Base-by-base conservation (phyloP, 2,888 invertebrate genomes). In the Epistrophella euchroma region DNA sequence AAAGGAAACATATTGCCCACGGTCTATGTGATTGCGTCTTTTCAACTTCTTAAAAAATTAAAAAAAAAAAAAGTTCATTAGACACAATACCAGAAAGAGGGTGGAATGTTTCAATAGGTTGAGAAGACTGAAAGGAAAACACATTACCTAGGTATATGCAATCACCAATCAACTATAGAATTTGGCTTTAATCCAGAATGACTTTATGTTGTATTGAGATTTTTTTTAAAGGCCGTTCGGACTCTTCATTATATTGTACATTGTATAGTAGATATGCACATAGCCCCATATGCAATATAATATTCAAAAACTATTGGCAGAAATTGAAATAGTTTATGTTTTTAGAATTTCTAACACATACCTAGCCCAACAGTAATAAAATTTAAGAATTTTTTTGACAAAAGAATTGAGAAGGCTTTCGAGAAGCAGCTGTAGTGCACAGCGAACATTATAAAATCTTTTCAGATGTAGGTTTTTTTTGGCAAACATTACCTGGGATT, bases 101-200 rank as follows among this genome's bases (percentile, higher is more conserved):
- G 55, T 50, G 50, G 37, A 47, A 56, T 11, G 22, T 28, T 64
- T 17, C 43, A 64, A 64, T 17, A 19, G 56, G 19, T 22, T 11
- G 37, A 56, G n/a, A 40, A 28, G 19, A 56, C 13, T 22, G 22
- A 68, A 75, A 56, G 22, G 9, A 47, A 28, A 71, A 17, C 2
- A 45, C 15, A 43, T 40, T 7, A 11, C 10, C 11, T 35, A 7
- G 2, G 17, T 52, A 15, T 52, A 25, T 45, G 45, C 64, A 64
- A 43, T 45, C 45, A 28, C 64, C 45, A 64, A 32, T 64, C 43
- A 45, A 7, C 64, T 28, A 43, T 64, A 64, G 28, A 64, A 28
- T 22, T 85, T 85, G 85, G 85, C 66, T 13, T 0, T 1, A 4
- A 32, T 66, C 80, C 85, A 85, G 72, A 47, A 45, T 40, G 80